Conservation (phyloP, 1,140 invertebrate genomes). For the Batillaria attramentaria region DNA sequence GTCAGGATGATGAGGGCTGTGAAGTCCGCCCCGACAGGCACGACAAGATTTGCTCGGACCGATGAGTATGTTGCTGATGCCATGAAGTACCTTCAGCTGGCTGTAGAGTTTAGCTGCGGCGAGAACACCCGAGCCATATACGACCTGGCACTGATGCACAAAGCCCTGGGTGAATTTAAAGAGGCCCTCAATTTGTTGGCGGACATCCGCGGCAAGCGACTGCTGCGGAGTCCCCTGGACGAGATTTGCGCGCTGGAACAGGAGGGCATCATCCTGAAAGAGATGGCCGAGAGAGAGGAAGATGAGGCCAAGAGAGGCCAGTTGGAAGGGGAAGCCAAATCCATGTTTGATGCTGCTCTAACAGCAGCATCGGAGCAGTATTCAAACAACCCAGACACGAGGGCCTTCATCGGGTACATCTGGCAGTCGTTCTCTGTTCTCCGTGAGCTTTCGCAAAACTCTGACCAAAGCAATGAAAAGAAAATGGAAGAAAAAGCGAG, state of each 20-base stretch:
- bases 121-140: neutral
- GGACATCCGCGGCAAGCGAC: neutral
- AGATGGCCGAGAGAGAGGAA: neutral
- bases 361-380: too few species aligned
- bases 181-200: neutral
- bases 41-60: neutral
- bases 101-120: neutral
- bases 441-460: too few species aligned
- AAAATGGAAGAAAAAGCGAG: too few species aligned
- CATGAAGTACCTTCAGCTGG: neutral
- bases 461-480: too few species aligned
- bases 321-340: neutral
- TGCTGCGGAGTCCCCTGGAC: neutral
- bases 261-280: neutral
- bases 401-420: too few species aligned
- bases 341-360: neutral
- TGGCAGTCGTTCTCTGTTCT: too few species aligned
- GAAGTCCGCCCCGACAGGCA: neutral
- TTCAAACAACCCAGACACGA: too few species aligned
- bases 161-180: neutral
- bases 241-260: neutral
- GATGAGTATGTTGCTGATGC: neutral
- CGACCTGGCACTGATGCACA: neutral
- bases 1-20: constrained; percentile 4
- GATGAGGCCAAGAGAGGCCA: neutral